Evolutionary conservation across 2,113 vertebrate species (phyloP).

Genomic region (Nycticorax nycticorax): DNA sequence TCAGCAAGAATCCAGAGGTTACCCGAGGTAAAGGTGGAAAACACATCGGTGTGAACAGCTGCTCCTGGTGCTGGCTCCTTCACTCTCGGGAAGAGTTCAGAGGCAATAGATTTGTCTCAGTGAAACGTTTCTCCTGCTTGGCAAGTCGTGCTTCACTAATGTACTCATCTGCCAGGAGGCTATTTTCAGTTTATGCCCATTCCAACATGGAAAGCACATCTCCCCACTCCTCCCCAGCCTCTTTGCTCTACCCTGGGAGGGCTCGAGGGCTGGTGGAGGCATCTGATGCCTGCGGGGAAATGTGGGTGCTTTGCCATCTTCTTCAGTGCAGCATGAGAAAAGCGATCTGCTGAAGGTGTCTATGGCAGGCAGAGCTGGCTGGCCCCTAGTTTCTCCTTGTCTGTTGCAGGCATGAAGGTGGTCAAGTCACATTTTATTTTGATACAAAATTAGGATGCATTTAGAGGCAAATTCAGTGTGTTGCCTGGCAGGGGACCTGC

Average conservation of each 20-base stretch:
- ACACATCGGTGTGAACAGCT: slow-evolving; percentile 16
- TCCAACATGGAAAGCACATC: background rate
- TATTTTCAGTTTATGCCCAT: background rate
- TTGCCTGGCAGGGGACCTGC: background rate
- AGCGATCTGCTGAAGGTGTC: background rate
- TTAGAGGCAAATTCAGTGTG: background rate
- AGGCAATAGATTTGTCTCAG: slow-evolving; percentile 1
- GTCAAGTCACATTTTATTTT: background rate
- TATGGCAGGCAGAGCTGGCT: background rate
- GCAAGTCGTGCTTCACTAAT: slow-evolving; percentile 29
- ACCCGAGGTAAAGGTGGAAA: slow-evolving; percentile 30
- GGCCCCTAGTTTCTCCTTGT: background rate
- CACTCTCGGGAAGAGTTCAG: background rate
- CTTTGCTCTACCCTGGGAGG: background rate
- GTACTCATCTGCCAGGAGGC: slow-evolving; percentile 1
- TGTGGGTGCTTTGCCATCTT: background rate
- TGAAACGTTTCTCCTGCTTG: slow-evolving; percentile 5
- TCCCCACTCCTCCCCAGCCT: background rate
- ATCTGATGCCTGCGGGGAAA: background rate
- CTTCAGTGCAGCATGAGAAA: background rate
- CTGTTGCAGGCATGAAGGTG: background rate
- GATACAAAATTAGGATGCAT: background rate
- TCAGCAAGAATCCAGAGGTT: slow-evolving; percentile 22
- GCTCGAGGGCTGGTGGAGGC: background rate
- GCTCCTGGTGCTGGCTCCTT: background rate